Percentiles rank a stretch among this genome's conserved stretches.
phyloP scores from a whole-genome alignment of 2,888 invertebrate species.

The Odontothrips loti region DNA sequence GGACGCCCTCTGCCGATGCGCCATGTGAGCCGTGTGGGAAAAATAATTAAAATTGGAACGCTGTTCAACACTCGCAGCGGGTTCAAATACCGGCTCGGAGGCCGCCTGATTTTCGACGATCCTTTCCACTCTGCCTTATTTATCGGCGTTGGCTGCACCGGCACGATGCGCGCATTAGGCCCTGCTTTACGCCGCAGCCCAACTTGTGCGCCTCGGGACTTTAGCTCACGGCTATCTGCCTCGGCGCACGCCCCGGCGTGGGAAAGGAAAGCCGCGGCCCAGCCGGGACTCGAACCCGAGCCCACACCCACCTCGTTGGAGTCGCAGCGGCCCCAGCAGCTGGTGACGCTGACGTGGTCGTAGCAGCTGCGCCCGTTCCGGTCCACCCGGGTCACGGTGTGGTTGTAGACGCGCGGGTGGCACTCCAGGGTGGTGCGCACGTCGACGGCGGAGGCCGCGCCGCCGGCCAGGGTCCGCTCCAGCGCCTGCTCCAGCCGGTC shows the following conservation, averaged over 20 bases:
- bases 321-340: slow-evolving; percentile 79
- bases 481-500: slow-evolving; percentile 26
- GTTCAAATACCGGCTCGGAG: no score
- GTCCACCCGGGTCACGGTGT: slow-evolving; percentile 61
- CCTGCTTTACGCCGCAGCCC: background rate
- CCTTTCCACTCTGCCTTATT: no score
- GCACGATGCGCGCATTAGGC: no score
- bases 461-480: slow-evolving; percentile 34
- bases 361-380: slow-evolving; percentile 64
- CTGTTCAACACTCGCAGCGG: background rate
- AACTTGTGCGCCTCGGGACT: background rate
- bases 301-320: slow-evolving; percentile 65
- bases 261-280: no score
- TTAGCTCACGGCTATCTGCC: no score
- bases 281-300: no score
- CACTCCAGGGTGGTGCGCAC: slow-evolving; percentile 58
- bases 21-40: no score
- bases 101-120: no score
- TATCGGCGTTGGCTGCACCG: no score
- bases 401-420: slow-evolving; percentile 61
- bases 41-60: no score
- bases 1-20: no score
- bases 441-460: slow-evolving; percentile 37
- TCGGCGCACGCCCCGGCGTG: no score
- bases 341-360: slow-evolving; percentile 68